These are phyloP conservation scores for Mungos mungo DNA, from an alignment of 2,113 vertebrate genomes.

Conservation along the genomic window DNA sequence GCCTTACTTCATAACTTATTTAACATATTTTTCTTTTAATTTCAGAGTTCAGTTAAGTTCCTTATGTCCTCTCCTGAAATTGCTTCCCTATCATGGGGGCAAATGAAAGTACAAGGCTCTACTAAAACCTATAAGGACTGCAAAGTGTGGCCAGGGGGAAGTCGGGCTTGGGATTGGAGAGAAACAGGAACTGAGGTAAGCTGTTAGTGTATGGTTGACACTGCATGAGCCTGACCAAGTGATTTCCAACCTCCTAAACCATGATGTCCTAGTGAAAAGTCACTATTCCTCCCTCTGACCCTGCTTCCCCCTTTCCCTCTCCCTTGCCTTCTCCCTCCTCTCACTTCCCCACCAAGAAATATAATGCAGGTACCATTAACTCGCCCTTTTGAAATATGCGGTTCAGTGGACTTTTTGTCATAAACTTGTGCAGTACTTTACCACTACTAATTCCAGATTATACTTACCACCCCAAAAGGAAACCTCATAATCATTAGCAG, in stretches of 20 bases:
- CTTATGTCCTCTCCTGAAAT: constrained; percentile 95
- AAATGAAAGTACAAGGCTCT: constrained; percentile 94
- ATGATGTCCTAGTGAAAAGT: neutral
- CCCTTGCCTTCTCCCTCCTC: neutral
- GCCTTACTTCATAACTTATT: constrained; percentile 1
- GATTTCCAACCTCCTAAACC: neutral
- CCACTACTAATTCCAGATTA: neutral
- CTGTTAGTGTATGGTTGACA: constrained; percentile 42
- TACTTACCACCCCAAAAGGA: neutral
- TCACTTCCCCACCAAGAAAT: neutral
- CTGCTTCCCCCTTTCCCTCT: neutral
- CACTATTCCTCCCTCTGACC: neutral
- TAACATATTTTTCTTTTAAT: constrained; percentile 60
- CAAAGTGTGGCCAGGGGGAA: constrained; percentile 98
- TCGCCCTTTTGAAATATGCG: neutral
- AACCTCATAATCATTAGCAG: neutral
- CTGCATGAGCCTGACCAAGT: neutral
- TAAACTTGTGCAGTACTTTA: neutral
- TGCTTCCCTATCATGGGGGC: constrained; percentile 94
- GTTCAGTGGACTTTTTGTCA: neutral
- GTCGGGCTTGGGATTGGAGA: constrained; percentile 96
- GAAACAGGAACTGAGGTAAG: constrained; percentile 97
- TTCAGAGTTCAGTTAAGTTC: constrained; percentile 73
- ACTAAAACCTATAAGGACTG: constrained; percentile 94
- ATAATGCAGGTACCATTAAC: neutral